phyloP scores from a whole-genome alignment of 2,888 invertebrate genomes.

The Brachynemurus nebulosus region DNA sequence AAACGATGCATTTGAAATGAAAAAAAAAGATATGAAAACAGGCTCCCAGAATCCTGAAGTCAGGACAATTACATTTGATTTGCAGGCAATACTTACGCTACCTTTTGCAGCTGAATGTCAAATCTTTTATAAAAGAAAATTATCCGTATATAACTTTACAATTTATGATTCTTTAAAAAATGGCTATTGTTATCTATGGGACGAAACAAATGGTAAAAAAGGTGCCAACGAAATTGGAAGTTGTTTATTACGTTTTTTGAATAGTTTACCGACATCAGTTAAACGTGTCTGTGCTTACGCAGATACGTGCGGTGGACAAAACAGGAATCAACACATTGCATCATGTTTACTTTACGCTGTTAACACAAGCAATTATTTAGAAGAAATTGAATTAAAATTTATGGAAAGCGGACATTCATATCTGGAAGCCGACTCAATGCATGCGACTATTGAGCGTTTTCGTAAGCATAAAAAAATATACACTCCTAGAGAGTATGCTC shows the following conservation, averaged over 20 bases:
- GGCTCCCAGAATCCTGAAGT: slow-evolving; percentile 6
- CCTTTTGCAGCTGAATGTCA: slow-evolving; percentile 3
- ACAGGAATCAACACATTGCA: slow-evolving; percentile 11
- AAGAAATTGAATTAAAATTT: slow-evolving; percentile 19
- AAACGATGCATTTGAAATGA: slow-evolving; percentile 14
- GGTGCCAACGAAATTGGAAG: slow-evolving; percentile 17
- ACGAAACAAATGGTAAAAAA: slow-evolving; percentile 14
- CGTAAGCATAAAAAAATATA: slow-evolving; percentile 14
- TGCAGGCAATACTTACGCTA: slow-evolving; percentile 12
- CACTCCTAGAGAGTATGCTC: slow-evolving; percentile 13
- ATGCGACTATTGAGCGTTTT: slow-evolving; percentile 17
- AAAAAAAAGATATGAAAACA: slow-evolving; percentile 9
- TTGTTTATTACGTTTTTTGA: slow-evolving; percentile 11
- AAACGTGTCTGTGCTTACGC: slow-evolving; percentile 14
- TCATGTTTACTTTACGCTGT: slow-evolving; percentile 16
- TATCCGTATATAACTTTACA: slow-evolving; percentile 17
- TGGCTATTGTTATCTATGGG: slow-evolving; percentile 16
- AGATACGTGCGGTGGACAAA: slow-evolving; percentile 15
- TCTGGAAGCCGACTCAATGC: too few relatives aligned
- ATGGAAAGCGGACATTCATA: too few relatives aligned
- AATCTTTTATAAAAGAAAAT: slow-evolving; percentile 9
- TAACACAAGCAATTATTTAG: slow-evolving; percentile 12
- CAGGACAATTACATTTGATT: slow-evolving; percentile 13
- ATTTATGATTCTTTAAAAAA: slow-evolving; percentile 14
- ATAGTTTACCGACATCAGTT: slow-evolving; percentile 8